phyloP scores from a whole-genome alignment of 1,140 invertebrate species.

The Asbolus verrucosus region DNA sequence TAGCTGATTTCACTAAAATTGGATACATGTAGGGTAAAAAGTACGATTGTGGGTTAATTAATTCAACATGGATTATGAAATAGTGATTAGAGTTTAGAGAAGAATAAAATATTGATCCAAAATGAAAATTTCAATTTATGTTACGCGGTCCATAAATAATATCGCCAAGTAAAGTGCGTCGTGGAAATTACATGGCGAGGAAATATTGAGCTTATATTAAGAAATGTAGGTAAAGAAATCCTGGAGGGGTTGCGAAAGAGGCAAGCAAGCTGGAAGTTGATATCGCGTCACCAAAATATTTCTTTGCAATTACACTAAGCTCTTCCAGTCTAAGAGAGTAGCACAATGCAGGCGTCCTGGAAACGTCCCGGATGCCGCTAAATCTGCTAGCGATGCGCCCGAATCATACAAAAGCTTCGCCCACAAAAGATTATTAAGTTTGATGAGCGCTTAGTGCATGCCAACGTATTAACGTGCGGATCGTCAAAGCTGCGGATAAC shows the following conservation, averaged over 20 bases:
- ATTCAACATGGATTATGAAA: too few species aligned
- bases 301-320: slow-evolving; percentile 54
- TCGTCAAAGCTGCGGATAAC: slow-evolving; percentile 43
- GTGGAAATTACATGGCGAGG: too few species aligned
- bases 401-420: slow-evolving; percentile 55
- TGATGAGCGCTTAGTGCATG: slow-evolving; percentile 53
- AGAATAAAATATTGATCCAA: too few species aligned
- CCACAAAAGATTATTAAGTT: slow-evolving; percentile 60
- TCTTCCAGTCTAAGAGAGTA: slow-evolving; percentile 49
- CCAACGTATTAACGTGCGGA: slow-evolving; percentile 39
- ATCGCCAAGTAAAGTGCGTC: too few species aligned
- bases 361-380: slow-evolving; percentile 45
- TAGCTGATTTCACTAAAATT: too few species aligned
- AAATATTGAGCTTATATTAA: too few species aligned
- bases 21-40: too few species aligned
- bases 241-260: not conserved
- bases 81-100: too few species aligned
- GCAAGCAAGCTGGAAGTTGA: slow-evolving; percentile 25
- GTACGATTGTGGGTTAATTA: too few species aligned
- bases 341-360: slow-evolving; percentile 47
- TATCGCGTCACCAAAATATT: slow-evolving; percentile 49
- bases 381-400: slow-evolving; percentile 35
- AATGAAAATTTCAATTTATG: too few species aligned
- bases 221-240: too few species aligned
- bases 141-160: too few species aligned